Evolutionary conservation across 2,113 vertebrate species (phyloP).

Genomic region (Cochlearius cochlearius): DNA sequence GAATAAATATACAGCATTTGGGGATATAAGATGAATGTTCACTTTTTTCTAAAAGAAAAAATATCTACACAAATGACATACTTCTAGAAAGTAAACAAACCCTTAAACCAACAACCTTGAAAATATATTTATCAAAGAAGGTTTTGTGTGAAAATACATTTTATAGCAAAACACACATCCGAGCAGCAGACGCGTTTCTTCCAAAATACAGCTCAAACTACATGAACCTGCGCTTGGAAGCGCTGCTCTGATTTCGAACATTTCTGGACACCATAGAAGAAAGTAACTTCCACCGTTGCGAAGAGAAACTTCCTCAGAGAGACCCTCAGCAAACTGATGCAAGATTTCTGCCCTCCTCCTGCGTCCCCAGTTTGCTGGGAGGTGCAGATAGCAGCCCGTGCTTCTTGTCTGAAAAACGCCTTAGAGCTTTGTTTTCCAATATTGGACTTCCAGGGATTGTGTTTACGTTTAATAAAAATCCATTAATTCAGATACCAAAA

Average conservation of each 20-base stretch:
- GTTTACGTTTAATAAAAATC: constrained; percentile 23
- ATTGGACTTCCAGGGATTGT: not conserved
- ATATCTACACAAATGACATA: not conserved
- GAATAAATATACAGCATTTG: not conserved
- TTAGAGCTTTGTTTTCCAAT: not conserved
- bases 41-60: not conserved
- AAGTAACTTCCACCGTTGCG: not conserved
- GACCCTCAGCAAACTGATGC: not conserved
- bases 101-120: not conserved
- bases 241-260: not conserved
- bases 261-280: not conserved
- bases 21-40: not conserved
- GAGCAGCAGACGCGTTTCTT: not conserved
- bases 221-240: not conserved
- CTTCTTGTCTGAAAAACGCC: not conserved
- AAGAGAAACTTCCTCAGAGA: not conserved
- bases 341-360: not conserved
- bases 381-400: not conserved
- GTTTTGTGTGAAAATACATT: not conserved
- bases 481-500: not conserved
- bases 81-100: not conserved
- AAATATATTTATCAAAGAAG: not conserved
- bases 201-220: not conserved
- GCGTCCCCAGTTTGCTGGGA: not conserved
- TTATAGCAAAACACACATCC: not conserved